Base-by-base conservation (phyloP, 2,888 invertebrate species). In the Agapostemon virescens region DNA sequence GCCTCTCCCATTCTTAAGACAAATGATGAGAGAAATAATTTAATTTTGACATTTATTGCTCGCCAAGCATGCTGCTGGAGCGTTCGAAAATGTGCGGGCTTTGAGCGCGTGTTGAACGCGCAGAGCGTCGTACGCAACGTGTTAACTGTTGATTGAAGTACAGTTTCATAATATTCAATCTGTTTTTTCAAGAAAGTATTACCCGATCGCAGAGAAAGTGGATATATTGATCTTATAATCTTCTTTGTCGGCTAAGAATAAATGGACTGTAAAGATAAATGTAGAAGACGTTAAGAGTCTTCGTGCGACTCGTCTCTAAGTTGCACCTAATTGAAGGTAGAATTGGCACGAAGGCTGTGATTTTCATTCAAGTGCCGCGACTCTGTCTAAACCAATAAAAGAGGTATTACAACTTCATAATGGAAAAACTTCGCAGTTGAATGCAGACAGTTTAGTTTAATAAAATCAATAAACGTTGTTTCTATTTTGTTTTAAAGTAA, bases 371-470 rank as follows among this genome's bases (percentile, higher is more conserved):
- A 52, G 40, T 69, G 63, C 15, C 15, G 5, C 42, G 40, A n/a
- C 45, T 17, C 40, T 42, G 2, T 52, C 26, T 23, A n/a, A 40
- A 33, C 63, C 40, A 74, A 77, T 69, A 42, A 69, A 63, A 23
- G 38, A 42, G n/a, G 38, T 13, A 74, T 69, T 69, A 63, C 63
- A 63, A 77, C 38, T 77, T 67, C 68, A 52, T 69, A 77, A 74
- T 77, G 45, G 68, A 63, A 69, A 52, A 74, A 58, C 58, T 76
- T 71, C 64, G 7, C 40, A 17, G 20, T 64, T 71, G 42, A 26
- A 71, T 36, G 17, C 42, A 11, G 64, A 33, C 36, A 30, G 26
- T 49, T 40, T 58, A 68, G 67, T 77, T 68, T 69, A 63, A 40
- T n/a, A 61, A 49, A 73, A 45, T 36, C n/a, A 17, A 42, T 49